Base-by-base conservation (phyloP, 2,113 vertebrate genomes). In the Procavia capensis region DNA sequence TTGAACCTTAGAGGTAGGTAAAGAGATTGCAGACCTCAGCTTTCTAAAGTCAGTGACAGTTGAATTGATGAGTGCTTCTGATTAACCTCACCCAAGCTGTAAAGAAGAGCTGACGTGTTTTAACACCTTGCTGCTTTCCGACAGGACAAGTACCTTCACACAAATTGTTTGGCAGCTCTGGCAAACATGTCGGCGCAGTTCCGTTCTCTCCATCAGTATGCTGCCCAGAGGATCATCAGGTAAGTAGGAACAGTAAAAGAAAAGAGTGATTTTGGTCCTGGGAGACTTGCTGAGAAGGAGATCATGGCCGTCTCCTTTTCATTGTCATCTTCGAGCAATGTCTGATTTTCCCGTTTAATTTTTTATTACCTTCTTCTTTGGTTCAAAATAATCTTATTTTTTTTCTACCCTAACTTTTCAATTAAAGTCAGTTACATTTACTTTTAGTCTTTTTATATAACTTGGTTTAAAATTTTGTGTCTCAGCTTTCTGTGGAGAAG, bases 101-200 rank as follows among this genome's bases (percentile, higher is more conserved):
- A 25, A 41, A 39, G 84, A 27, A 70, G 31, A 72, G 87, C 50
- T 96, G 78, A 96, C 43, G 31, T 96, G 84, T 9, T 91, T 81
- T 45, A 93, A 68, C 29, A 68, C 29, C 43, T 86, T 88, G 84
- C 43, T 95, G 54, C 84, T 98, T 97, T 88, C 97, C 95, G 54
- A 57, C 98, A 99, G 99, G 99, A 99, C 98, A 99, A 99, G 97
- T 99, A 99, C 97, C 99, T 99, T 78, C 99, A 99, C 92, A 99
- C 99, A 61, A 99, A 99, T 94, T 99, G 99, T 96, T 97, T 99
- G 98, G 99, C 99, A 75, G 99, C 99, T 8, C 98, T 99, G 68
- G 99, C 99, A 54, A 99, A 99, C 95, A 99, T 99, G 99, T 99
- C 99, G 0, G 99, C 99, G 1, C 99, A 99, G 98, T 99, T 99